Percentiles rank a stretch among this genome's conserved stretches.
These are phyloP conservation scores for Ruditapes philippinarum DNA, from an alignment of 1,140 invertebrate genomes.

Conservation along the genomic window DNA sequence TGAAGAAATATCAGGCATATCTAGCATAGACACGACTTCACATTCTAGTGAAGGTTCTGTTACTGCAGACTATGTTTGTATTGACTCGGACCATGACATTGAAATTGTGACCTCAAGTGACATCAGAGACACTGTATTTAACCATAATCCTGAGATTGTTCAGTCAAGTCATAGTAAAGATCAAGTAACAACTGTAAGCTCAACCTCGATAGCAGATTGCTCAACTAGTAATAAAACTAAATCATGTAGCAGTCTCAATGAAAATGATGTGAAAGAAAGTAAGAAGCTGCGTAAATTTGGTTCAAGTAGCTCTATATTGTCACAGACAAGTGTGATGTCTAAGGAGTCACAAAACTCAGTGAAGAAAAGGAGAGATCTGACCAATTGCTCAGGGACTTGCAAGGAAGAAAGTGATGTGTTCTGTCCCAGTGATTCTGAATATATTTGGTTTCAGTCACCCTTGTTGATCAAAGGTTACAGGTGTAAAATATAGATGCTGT, in stretches of 20 bases:
- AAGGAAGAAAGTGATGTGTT: neutral
- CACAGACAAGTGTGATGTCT: constrained; percentile 51
- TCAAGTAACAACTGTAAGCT: too few relatives aligned
- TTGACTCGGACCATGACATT: constrained; percentile 26
- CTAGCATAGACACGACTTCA: neutral
- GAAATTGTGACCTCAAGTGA: neutral
- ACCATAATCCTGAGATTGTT: too few relatives aligned
- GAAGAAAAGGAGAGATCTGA: neutral
- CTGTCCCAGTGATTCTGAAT: constrained; percentile 21
- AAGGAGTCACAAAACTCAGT: neutral
- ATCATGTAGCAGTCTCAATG: neutral
- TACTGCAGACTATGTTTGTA: constrained; percentile 54
- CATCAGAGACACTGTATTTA: neutral
- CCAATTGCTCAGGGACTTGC: neutral
- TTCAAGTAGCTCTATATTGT: constrained; percentile 58
- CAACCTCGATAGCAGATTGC: too few relatives aligned
- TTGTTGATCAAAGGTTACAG: constrained; percentile 61
- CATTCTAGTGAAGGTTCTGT: constrained; percentile 34
- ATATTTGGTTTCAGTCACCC: constrained; percentile 67
- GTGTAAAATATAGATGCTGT: constrained; percentile 9
- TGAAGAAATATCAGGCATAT: neutral
- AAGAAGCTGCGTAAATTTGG: constrained; percentile 17
- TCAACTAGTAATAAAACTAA: neutral
- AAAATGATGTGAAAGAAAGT: neutral
- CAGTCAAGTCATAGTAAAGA: too few relatives aligned